Conservation (phyloP, 1,140 invertebrate genomes). For the Drosophila seguyi region DNA sequence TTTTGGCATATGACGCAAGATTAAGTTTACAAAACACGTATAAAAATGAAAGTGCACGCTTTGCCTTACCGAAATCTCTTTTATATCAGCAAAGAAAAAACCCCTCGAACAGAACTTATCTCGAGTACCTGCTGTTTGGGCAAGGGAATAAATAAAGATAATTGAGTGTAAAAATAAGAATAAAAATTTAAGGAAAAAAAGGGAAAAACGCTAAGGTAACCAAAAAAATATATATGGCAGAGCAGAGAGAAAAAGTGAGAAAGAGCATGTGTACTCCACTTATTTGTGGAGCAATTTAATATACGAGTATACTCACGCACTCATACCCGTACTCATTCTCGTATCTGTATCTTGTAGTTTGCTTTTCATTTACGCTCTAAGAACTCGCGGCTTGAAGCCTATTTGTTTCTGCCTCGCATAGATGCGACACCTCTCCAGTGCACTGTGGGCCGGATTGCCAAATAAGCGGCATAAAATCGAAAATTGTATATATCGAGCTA, state of each 20-base stretch:
- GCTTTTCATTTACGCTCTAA: constrained; percentile 59
- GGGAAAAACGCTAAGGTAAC: constrained; percentile 42
- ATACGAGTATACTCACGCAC: constrained; percentile 19
- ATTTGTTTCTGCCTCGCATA: constrained; percentile 40
- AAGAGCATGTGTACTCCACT: constrained; percentile 6
- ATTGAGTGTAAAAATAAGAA: constrained; percentile 57
- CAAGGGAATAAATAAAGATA: constrained; percentile 64
- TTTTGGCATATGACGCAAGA: constrained; percentile 39
- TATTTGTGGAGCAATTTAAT: constrained; percentile 74
- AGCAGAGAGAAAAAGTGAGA: background rate
- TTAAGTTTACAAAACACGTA: constrained; percentile 4
- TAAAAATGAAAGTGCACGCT: constrained; percentile 67
- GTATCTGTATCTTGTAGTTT: constrained; percentile 62
- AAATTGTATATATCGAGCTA: no score
- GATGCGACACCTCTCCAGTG: constrained; percentile 42
- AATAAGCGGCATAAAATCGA: no score
- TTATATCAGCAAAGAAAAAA: constrained; percentile 43
- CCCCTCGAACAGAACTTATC: constrained; percentile 47
- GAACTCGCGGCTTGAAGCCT: constrained; percentile 21
- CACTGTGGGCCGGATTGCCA: no score
- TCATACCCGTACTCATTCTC: background rate
- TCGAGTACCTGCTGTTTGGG: constrained; percentile 49
- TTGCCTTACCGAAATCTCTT: constrained; percentile 22
- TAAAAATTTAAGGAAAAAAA: constrained; percentile 36
- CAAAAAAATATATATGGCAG: constrained; percentile 23